Conservation (phyloP, 2,888 invertebrate genomes). For the Athripsodes cinereus region DNA sequence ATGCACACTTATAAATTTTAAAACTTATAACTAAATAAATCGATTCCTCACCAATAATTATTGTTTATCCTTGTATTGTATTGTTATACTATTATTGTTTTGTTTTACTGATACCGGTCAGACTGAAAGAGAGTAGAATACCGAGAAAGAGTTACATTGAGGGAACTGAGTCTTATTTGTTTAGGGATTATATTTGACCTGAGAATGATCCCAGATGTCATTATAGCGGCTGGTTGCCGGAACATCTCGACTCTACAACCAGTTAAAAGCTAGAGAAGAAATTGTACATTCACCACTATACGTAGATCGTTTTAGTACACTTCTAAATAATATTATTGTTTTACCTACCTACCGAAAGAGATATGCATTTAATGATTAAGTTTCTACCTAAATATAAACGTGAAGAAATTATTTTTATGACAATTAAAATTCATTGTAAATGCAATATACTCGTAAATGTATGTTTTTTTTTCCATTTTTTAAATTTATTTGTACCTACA, state of each 20-base stretch:
- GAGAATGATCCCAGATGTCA: slow-evolving; percentile 25
- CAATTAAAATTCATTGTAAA: no score
- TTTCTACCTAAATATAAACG: no score
- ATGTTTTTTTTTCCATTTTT: no score
- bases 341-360: no score
- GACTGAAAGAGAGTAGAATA: not conserved
- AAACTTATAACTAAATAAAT: no score
- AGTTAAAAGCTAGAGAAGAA: slow-evolving; percentile 8
- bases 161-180: slow-evolving; percentile 24
- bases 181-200: slow-evolving; percentile 27
- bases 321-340: no score
- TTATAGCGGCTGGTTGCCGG: slow-evolving; percentile 18
- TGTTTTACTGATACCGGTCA: slow-evolving; percentile 2
- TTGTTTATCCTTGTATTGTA: slow-evolving; percentile 5
- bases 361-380: no score
- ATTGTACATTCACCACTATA: not conserved
- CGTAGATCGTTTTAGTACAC: not conserved
- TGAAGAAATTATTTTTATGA: no score
- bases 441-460: no score
- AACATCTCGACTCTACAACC: not conserved
- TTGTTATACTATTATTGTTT: slow-evolving; percentile 4
- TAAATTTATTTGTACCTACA: no score
- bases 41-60: no score
- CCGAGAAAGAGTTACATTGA: not conserved
- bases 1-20: no score